Base-by-base conservation (phyloP, 2,113 vertebrate species). In the Craseonycteris thonglongyai region DNA sequence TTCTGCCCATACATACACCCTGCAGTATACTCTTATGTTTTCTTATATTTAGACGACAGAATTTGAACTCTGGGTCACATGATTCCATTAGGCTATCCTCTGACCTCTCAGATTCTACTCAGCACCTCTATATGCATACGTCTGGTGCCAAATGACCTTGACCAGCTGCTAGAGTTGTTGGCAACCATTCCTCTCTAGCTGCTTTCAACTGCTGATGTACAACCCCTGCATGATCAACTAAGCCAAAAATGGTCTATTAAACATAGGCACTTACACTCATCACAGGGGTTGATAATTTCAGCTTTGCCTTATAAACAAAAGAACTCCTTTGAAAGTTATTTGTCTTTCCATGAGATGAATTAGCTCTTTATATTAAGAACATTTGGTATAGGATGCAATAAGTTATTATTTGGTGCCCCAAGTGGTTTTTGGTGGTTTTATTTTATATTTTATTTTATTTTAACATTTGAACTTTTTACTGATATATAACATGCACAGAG, bases 391-490 rank as follows among this genome's bases (percentile, higher is more conserved):
- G 74, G 51, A 80, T 85, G 11, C 47, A 68, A 42, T 78, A 42
- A 61, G 30, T 81, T 88, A 82, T 72, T 91, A 35, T 66, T 83
- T 81, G 59, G 75, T 89, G 71, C 5, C n/a, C 42, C 42, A 84
- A 61, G 69, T 94, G 65, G 61, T 81, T 90, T 93, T 89, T 58
- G 82, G 58, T 91, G 38, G 26, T 95, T 33, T 61, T 61, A 30
- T 61, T 56, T 61, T 56, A 71, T 93, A 93, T 14, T 76, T 63
- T 63, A 6, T 63, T 63, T 59, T 6, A 19, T 47, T 76, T 76
- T 28, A 51, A 45, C 30, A 61, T 81, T 61, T 81, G 26, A 56
- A 45, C 24, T 81, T 81, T 61, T 45, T 33, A 81, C 45, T 8
- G 18, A 61, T 45, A 56, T 40, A 58, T 59, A 80, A 21, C 18